phyloP scores from a whole-genome alignment of 2,888 invertebrate genomes.

The Nemoura dubitans region DNA sequence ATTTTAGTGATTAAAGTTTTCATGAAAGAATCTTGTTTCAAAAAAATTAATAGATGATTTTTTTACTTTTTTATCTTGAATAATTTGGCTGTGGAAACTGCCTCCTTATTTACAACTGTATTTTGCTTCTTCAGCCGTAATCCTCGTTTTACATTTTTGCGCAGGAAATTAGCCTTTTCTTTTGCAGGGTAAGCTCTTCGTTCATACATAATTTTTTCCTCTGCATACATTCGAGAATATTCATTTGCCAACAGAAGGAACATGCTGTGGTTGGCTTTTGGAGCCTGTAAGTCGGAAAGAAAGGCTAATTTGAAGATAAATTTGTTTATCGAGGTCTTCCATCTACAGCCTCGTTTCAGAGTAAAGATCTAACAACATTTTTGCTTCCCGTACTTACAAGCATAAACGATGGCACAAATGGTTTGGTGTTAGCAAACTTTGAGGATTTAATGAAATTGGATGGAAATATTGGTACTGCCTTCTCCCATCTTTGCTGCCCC shows the following conservation, averaged over 20 bases:
- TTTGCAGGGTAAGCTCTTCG: conserved; percentile 66
- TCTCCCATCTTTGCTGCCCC: conserved; percentile 14
- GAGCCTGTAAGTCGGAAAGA: not conserved
- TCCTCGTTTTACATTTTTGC: conserved; percentile 13
- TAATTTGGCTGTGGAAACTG: conserved; percentile 51
- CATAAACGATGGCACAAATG: conserved; percentile 24
- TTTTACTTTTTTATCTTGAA: conserved; percentile 52
- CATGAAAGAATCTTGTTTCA: not conserved
- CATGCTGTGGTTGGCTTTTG: conserved; percentile 55
- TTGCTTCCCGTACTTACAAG: not conserved
- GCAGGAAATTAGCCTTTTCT: conserved; percentile 51
- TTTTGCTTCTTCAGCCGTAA: conserved; percentile 61
- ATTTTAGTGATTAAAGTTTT: not conserved
- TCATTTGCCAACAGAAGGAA: conserved; percentile 65
- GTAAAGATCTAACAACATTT: not conserved
- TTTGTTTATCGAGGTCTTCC: too few relatives aligned
- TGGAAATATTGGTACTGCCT: not conserved
- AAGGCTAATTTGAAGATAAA: not conserved
- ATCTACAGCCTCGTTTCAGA: too few relatives aligned
- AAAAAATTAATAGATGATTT: too few relatives aligned
- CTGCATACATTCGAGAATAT: conserved; percentile 68
- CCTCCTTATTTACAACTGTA: conserved; percentile 57
- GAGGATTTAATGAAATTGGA: conserved; percentile 31
- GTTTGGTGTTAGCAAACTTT: conserved; percentile 23
- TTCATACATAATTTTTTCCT: conserved; percentile 65